Conservation (phyloP, 2,888 invertebrate species). For the Nebria salina region DNA sequence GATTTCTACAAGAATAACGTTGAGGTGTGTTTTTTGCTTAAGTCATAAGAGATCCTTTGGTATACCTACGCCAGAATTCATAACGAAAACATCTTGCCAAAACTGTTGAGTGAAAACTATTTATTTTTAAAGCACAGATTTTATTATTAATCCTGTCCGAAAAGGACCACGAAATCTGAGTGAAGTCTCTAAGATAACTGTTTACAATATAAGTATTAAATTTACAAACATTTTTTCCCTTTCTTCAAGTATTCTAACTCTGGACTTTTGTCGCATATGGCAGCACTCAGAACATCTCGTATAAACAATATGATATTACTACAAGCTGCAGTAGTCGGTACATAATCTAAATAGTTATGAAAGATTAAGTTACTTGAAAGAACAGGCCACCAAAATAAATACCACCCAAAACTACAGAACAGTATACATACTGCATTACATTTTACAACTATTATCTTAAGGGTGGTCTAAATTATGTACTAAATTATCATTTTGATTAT, state of each 20-base stretch:
- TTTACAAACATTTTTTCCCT: constrained; percentile 43
- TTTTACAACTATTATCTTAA: background rate
- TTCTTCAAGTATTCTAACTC: constrained; percentile 32
- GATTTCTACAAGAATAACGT: background rate
- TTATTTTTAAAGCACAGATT: background rate
- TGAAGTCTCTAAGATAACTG: constrained; percentile 4
- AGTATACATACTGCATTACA: background rate
- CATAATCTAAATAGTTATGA: constrained; percentile 13
- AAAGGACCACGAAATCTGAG: constrained; percentile 7
- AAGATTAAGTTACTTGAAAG: constrained; percentile 12
- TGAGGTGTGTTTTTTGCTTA: background rate
- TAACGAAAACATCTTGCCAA: too few species aligned
- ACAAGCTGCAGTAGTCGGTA: constrained; percentile 1
- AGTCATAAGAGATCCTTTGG: too few species aligned
- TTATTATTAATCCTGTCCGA: background rate
- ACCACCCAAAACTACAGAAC: constrained; percentile 11
- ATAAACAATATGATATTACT: constrained; percentile 22
- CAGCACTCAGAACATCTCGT: constrained; percentile 33
- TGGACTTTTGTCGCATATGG: constrained; percentile 38
- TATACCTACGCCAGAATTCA: too few species aligned
- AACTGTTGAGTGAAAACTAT: background rate
- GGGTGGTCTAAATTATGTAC: constrained; percentile 1
- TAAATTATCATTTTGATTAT: too few species aligned
- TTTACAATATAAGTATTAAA: constrained; percentile 43
- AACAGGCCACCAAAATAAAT: background rate